phyloP scores from a whole-genome alignment of 2,797 vertebrate species.

The Natrix natrix region DNA sequence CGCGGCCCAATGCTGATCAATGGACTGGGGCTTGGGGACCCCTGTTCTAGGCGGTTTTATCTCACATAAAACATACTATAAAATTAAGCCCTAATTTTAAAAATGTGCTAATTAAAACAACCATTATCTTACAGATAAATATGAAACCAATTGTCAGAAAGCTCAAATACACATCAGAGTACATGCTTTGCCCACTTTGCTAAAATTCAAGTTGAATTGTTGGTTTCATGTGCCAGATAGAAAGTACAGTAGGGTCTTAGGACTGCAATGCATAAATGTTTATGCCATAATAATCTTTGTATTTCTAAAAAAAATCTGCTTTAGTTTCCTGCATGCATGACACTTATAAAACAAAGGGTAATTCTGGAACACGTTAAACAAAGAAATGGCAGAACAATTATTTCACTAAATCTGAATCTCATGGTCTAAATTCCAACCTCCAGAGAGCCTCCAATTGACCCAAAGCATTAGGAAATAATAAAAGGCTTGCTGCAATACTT shows the following conservation, averaged over 20 bases:
- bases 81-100: neutral
- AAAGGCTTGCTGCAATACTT: neutral
- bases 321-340: neutral
- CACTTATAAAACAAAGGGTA: neutral
- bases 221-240: neutral
- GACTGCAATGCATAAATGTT: neutral
- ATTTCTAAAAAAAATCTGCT: neutral
- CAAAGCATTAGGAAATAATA: neutral
- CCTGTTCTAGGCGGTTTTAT: neutral
- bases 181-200: neutral
- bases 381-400: neutral
- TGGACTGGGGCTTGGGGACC: too few species aligned
- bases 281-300: neutral
- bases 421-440: neutral
- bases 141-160: neutral
- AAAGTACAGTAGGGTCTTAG: neutral
- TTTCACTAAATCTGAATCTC: neutral
- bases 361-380: neutral
- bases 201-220: neutral
- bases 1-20: too few species aligned
- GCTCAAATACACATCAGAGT: neutral
- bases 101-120: neutral
- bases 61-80: neutral
- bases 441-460: neutral
- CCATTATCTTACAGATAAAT: neutral